Conservation (phyloP, 2,888 invertebrate species). For the Gastracanthus pulcherrimus region DNA sequence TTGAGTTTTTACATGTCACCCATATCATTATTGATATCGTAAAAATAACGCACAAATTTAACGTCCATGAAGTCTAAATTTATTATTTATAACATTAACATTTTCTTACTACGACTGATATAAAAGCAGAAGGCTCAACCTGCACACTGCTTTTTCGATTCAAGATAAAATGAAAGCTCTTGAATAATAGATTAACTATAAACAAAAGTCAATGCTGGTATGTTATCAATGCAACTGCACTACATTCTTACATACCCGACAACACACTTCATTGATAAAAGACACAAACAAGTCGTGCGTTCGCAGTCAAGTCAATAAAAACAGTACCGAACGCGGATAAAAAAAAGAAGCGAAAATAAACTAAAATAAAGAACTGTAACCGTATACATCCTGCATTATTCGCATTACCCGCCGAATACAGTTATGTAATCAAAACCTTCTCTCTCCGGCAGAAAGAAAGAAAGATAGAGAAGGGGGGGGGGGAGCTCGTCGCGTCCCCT, state of each 20-base stretch:
- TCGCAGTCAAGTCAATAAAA: conserved; percentile 4
- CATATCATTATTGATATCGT: background rate
- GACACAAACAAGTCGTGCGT: background rate
- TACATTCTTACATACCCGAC: conserved; percentile 9
- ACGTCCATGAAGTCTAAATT: background rate
- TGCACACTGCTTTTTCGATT: background rate
- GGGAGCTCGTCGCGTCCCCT: background rate
- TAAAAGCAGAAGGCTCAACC: background rate
- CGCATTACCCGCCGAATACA: conserved; percentile 38
- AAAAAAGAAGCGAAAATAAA: background rate
- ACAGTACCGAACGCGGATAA: background rate
- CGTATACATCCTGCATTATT: conserved; percentile 43
- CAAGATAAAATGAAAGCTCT: background rate
- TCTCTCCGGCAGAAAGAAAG: background rate
- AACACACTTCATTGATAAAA: background rate
- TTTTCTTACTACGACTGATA: background rate
- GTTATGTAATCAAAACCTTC: conserved; percentile 45
- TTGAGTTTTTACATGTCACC: no score
- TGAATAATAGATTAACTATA: conserved; percentile 36
- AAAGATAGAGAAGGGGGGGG: background rate
- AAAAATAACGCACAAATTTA: background rate
- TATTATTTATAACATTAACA: background rate
- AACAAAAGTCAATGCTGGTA: background rate
- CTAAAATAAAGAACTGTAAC: background rate
- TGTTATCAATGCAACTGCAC: background rate